Base-by-base conservation (phyloP, 2,797 vertebrate species). In the Scolopax bukidnonensis region DNA sequence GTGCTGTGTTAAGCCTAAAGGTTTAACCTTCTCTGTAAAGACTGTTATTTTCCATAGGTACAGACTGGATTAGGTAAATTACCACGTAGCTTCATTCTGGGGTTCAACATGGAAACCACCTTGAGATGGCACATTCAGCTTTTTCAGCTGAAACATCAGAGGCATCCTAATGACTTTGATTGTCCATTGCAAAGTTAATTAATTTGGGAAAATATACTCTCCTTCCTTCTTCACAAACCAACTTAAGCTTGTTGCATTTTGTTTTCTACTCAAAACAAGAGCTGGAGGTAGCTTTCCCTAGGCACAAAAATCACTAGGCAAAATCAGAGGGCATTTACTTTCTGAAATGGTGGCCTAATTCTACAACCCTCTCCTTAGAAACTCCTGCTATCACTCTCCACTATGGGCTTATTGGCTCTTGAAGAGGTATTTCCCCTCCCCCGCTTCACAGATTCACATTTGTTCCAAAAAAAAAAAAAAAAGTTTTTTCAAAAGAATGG, bases 1-100 rank as follows among this genome's bases (percentile, higher is more conserved):
- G 43, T 9, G 27, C 36, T 1, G 2, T 0, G 1, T 60, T 53
- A 68, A 64, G 24, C 21, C 53, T 32, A 57, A 74, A 0, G 1
- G 18, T 17, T 59, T 25, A 41, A 53, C 51, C 8, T 79, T 80
- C 45, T 43, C 57, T 64, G 27, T 54, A 65, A 51, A 78, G 45
- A 79, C 5, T 21, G 30, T 38, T 59, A 41, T 71, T 74, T 84
- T 78, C 40, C 51, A 79, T 3, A 12, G 1, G 5, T 61, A 77
- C n/a, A 43, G 16, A 51, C 4, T 32, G 14, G 25, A 53, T 53
- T 43, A 85, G 21, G 51, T n/a, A 92, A 68, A 84, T n/a, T 45
- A 67, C 10, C 17, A 69, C 23, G 36, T 17, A 69, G 27, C 11
- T 63, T 84, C 21, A 75, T 40, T 79, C 28, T 60, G n/a, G 19